phyloP scores from a whole-genome alignment of 2,113 vertebrate genomes.

The Heptranchias perlo region DNA sequence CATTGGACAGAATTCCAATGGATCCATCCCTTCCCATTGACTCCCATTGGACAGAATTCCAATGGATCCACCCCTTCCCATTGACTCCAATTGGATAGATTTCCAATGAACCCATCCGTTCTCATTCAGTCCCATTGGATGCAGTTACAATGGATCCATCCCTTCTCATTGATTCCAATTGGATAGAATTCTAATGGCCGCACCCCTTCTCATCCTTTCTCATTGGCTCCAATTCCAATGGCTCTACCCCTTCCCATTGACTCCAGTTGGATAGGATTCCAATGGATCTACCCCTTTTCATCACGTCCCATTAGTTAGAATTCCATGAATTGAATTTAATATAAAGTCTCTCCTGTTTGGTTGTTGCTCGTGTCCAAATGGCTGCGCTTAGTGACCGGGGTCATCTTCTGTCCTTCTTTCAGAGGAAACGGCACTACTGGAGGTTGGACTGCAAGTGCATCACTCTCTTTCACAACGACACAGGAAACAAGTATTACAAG shows the following conservation, averaged over 20 bases:
- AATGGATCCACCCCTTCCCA: neutral
- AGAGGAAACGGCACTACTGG: constrained; percentile 87
- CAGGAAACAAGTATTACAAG: constrained; percentile 84
- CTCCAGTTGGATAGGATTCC: neutral
- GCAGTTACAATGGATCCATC: neutral
- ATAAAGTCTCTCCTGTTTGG: too few relatives aligned
- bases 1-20: neutral
- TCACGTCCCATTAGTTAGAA: neutral
- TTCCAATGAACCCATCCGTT: neutral
- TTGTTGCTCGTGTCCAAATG: neutral
- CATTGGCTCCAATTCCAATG: too few relatives aligned
- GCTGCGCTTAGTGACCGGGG: neutral
- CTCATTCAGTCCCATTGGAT: neutral
- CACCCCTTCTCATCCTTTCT: neutral
- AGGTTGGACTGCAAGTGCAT: constrained; percentile 83
- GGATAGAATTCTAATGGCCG: neutral
- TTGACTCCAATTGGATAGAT: neutral
- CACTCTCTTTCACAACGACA: constrained; percentile 84
- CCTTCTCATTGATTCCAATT: neutral
- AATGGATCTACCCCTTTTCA: neutral
- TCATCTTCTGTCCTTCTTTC: constrained; percentile 40
- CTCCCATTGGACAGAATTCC: neutral
- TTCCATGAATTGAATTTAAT: neutral
- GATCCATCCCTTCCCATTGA: too few relatives aligned
- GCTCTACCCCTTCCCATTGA: neutral